Base-by-base conservation (phyloP, 2,113 vertebrate genomes). In the Tetrax tetrax region DNA sequence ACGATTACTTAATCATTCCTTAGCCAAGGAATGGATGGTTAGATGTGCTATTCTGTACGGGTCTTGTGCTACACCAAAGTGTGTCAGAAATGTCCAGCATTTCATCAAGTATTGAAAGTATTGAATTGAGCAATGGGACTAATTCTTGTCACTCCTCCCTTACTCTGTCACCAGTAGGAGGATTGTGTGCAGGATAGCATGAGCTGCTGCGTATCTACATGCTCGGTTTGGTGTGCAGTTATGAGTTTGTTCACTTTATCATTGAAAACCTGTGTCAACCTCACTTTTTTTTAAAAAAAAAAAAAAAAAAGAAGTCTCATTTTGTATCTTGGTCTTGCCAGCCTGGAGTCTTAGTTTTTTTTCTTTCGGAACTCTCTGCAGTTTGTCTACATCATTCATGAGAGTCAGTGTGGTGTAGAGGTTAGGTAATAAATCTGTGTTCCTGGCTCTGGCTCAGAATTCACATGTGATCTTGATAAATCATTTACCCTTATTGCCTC, bases 401-500 rank as follows among this genome's bases (percentile, higher is more conserved):
- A 85, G 85, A 94, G 88, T 64, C 95, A 88, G 88, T 20, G 3
- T 37, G 66, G 90, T 77, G 16, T 29, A 83, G 88, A 20, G 71
- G 82, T 85, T 85, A 61, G 75, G 79, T 92, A 80, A 92, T 96
- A 94, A 94, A 93, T 95, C 71, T 64, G 78, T 21, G 48, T 60
- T 95, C 75, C 70, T 94, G 90, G 94, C 95, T 82, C 75, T 90
- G 79, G 59, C 83, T 92, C 79, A 88, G 90, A 27, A 85, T 88
- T 93, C 59, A 28, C 7, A 5, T 47, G 41, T 94, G 90, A 83
- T 90, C 59, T 92, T 96, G 92, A 93, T 90, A 93, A 95, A 94
- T 97, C 85, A 90, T 94, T 94, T 90, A 80, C 79, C 33, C 75
- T 93, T 90, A 92, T 74, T 97, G 79, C 88, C 88, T 94, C 88